phyloP scores from a whole-genome alignment of 2,113 vertebrate species.

The Chloebia gouldiae region DNA sequence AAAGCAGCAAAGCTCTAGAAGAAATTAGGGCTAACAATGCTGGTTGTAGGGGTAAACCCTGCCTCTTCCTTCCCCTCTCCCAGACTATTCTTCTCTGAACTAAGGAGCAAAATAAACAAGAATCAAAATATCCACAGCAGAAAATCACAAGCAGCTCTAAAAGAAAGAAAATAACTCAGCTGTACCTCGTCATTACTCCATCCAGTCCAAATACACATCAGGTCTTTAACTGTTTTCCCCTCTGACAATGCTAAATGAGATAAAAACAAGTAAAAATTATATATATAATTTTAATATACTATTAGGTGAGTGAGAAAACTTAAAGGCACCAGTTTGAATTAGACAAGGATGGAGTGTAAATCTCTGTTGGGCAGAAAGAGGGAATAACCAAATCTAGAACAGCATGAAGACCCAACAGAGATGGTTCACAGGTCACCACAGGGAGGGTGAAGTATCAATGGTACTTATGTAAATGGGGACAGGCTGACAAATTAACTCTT shows the following conservation, averaged over 20 bases:
- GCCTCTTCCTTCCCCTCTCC: slow-evolving; percentile 27
- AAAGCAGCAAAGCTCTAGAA: not conserved
- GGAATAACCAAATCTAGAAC: not conserved
- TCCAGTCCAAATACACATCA: not conserved
- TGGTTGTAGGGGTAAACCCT: not conserved
- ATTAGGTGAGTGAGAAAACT: not conserved
- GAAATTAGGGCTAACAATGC: slow-evolving; percentile 1
- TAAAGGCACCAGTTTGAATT: not conserved
- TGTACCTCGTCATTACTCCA: not conserved
- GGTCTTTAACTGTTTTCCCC: not conserved
- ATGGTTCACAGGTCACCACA: rapidly evolving
- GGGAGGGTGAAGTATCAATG: not conserved
- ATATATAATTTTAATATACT: not conserved
- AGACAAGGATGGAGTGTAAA: not conserved
- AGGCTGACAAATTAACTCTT: not conserved
- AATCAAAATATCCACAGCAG: not conserved
- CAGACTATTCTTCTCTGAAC: not conserved
- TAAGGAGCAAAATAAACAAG: not conserved
- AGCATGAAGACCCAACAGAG: not conserved
- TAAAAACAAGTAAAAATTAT: not conserved
- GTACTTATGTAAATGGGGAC: rapidly evolving
- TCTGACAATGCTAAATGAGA: not conserved
- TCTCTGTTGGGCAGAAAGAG: not conserved
- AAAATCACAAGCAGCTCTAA: not conserved
- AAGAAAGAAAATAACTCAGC: not conserved